Conservation (phyloP, 2,888 invertebrate genomes). For the Aleiodes testaceus region DNA sequence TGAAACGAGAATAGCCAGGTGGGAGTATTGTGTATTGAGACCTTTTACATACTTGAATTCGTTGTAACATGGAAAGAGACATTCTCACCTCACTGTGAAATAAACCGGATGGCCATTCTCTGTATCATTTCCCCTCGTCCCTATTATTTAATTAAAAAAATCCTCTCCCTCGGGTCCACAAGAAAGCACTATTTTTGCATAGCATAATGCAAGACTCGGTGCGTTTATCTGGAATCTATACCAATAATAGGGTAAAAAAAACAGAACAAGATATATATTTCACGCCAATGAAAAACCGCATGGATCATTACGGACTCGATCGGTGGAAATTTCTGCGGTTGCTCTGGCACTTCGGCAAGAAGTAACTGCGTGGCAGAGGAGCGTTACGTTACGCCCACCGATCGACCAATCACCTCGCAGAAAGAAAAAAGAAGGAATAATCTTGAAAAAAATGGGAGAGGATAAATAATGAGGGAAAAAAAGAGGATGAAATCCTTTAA, state of each 20-base stretch:
- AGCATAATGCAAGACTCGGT: no score
- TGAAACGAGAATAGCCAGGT: constrained; percentile 6
- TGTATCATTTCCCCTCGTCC: background rate
- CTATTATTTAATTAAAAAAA: no score
- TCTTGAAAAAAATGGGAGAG: constrained; percentile 46
- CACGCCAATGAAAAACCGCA: constrained; percentile 60
- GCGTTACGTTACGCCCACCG: constrained; percentile 60
- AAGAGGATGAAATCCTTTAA: constrained; percentile 36
- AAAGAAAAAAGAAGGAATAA: constrained; percentile 37
- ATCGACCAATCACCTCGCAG: constrained; percentile 47
- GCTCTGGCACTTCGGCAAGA: constrained; percentile 36
- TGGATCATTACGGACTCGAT: constrained; percentile 59
- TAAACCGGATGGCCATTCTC: constrained; percentile 24
- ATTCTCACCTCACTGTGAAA: constrained; percentile 20
- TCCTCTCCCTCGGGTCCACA: no score
- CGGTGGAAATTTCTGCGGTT: constrained; percentile 56
- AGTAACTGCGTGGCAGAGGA: constrained; percentile 48
- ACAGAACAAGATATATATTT: constrained; percentile 44
- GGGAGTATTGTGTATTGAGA: constrained; percentile 9
- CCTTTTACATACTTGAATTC: constrained; percentile 12
- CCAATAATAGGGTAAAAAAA: background rate
- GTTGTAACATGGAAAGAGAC: constrained; percentile 19
- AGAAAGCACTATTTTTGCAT: no score
- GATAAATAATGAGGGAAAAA: constrained; percentile 45
- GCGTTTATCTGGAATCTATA: no score